phyloP scores from a whole-genome alignment of 2,113 vertebrate species.

The Gasterosteus aculeatus region DNA sequence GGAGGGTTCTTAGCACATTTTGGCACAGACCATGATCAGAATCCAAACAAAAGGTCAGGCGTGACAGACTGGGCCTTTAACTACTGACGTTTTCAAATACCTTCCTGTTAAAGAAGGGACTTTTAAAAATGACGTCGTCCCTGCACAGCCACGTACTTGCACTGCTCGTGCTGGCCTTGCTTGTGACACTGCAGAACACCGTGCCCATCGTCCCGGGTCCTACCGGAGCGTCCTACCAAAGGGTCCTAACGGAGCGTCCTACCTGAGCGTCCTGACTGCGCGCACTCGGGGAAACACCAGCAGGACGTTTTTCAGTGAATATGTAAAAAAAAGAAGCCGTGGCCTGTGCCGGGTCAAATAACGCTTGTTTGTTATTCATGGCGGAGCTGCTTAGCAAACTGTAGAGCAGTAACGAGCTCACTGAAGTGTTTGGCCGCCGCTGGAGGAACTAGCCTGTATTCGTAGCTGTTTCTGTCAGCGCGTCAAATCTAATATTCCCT shows the following conservation, averaged over 20 bases:
- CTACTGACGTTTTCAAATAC: background rate
- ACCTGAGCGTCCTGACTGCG: background rate
- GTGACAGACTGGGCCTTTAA: background rate
- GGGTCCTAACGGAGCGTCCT: no score
- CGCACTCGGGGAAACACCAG: constrained; percentile 11
- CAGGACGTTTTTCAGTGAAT: background rate
- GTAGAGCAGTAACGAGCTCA: constrained; percentile 46
- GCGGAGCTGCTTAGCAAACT: constrained; percentile 34
- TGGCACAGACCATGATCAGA: no score
- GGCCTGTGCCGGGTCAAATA: constrained; percentile 15
- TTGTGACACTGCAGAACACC: background rate
- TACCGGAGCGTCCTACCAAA: no score
- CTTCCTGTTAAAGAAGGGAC: background rate
- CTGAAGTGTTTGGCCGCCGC: constrained; percentile 33
- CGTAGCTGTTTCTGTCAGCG: constrained; percentile 60
- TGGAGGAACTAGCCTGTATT: constrained; percentile 52
- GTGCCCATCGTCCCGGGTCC: no score
- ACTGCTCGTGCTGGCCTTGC: accelerated
- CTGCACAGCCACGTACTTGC: background rate
- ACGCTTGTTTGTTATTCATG: constrained; percentile 27
- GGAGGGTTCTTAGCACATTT: no score
- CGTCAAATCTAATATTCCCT: constrained; percentile 72
- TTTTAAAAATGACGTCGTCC: background rate
- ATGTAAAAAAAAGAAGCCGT: constrained; percentile 8
- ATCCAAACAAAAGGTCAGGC: background rate